Evolutionary conservation across 2,888 invertebrate species (phyloP), one percentile per base, ranked within the genome.

Genomic region (Palloptera scutellata): DNA sequence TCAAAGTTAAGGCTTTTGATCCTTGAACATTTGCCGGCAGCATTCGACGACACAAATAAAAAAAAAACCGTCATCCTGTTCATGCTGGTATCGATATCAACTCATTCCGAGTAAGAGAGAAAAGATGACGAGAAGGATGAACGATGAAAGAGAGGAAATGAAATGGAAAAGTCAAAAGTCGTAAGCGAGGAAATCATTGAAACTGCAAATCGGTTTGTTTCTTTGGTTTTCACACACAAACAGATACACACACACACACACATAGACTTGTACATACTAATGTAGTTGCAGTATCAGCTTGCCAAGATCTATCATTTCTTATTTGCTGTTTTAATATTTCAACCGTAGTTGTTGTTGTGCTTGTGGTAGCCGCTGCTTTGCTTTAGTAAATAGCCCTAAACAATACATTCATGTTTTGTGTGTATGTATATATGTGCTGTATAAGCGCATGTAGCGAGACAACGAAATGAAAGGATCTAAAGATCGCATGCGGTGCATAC

Each of bases 1-100:
- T 79, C 79, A 78, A 79, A 20, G 78, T 74, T 74, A 70, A 65
- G 66, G 73, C 74, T 74, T 78, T 78, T 78, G 78, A 78, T 78
- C 78, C 79, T 77, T 75, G 45, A 30, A 3, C 58, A 55, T 61
- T 61, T 57, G 52, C 78, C 78, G 78, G 77, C 79, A 30, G 30
- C 6, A 30, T 30, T 30, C 52, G 15, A 62, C 57, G 40, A 15
- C 61, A 51, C 20, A 48, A 51, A 60, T 1, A 48, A 61, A 19
- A 51, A 61, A 20, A 61, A 19, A 51, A 61, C 8, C 19, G 17
- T 41, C 15, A 54, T 40, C 40, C 40, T 17, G 17, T 2, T 4
- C 13, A 1, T 51, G 51, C 12, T 40, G 57, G 51, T 17, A 57
- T 40, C 15, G 40, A 52, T 20, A 20, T 19, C 45, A 17, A 64